Base-by-base conservation (phyloP, 2,797 vertebrate genomes). In the Syngnathus acus region DNA sequence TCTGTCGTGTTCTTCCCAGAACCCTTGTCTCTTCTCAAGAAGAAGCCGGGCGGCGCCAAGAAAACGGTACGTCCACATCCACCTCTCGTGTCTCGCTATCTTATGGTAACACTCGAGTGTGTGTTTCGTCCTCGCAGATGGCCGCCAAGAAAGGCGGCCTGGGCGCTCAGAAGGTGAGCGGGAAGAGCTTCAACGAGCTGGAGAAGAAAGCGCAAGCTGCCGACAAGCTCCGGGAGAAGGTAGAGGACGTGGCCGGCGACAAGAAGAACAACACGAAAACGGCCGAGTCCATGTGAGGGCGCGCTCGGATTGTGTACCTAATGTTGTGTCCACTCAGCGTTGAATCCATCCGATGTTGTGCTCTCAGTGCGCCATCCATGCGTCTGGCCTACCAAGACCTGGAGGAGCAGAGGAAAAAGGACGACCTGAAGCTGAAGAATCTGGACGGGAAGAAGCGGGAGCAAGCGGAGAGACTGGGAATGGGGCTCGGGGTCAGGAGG, bases 131-230 rank as follows among this genome's bases (percentile, higher is more conserved):
- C 43, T 21, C 72, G 60, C n/a, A 98, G 96, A 79, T 96, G 39
- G 93, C 93, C 54, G 84, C 90, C 68, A 98, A 93, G 77, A 98
- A 95, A 73, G 93, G 91, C 1, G 92, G 95, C 9, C 84, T 99
- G 71, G 96, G 96, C 0, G 97, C 96, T 62, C 96, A 99, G 74
- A 98, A 96, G 80, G 92, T 99, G 45, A 94, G 94, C 76, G 90
- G 88, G 26, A 86, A 91, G 43, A 94, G 88, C 73, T 99, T 99
- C 83, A 94, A 82, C 0, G 93, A 94, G 51, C 89, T 95, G 59
- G 95, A 98, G 82, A 96, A 92, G 71, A 92, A 93, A 71, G 97
- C 96, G 9, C 94, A 94, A 74, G 95, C 95, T 5, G 95, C 90
- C 1, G 94, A 98, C 82, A 93, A 91, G 73, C 89, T 88, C 75